Percentiles rank a stretch among this genome's conserved stretches.
Evolutionary conservation across 2,113 vertebrate species (phyloP).

Genomic region (Apodemus sylvaticus): DNA sequence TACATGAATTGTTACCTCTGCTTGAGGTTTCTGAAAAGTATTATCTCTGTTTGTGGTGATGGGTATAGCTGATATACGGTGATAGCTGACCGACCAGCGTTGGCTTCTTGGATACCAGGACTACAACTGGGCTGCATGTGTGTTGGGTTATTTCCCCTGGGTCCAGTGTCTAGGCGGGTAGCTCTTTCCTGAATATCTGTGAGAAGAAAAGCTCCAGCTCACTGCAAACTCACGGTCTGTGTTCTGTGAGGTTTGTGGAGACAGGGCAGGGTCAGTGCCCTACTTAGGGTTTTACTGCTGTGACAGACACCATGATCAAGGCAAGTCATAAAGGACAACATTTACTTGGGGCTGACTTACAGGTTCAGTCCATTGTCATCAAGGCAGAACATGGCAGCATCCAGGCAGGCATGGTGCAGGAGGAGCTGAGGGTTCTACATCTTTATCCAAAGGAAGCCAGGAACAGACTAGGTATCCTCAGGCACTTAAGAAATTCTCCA

Average conservation of each 20-base stretch:
- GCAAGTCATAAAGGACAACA: too few relatives aligned
- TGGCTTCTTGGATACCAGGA: neutral
- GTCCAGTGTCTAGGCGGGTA: neutral
- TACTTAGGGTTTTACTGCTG: too few relatives aligned
- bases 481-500: too few relatives aligned
- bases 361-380: too few relatives aligned
- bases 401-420: too few relatives aligned
- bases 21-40: neutral
- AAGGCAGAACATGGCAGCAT: too few relatives aligned
- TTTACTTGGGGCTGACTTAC: too few relatives aligned
- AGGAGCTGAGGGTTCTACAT: too few relatives aligned
- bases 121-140: neutral
- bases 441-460: too few relatives aligned
- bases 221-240: neutral
- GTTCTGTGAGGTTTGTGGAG: neutral
- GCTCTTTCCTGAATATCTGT: neutral
- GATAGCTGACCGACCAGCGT: neutral
- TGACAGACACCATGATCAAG: too few relatives aligned
- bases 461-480: too few relatives aligned
- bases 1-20: neutral
- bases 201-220: conserved; percentile 5
- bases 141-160: neutral
- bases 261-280: neutral
- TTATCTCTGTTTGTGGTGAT: neutral
- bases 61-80: too few relatives aligned